Evolutionary conservation across 2,113 vertebrate species (phyloP).

Genomic region (Ciconia maguari): DNA sequence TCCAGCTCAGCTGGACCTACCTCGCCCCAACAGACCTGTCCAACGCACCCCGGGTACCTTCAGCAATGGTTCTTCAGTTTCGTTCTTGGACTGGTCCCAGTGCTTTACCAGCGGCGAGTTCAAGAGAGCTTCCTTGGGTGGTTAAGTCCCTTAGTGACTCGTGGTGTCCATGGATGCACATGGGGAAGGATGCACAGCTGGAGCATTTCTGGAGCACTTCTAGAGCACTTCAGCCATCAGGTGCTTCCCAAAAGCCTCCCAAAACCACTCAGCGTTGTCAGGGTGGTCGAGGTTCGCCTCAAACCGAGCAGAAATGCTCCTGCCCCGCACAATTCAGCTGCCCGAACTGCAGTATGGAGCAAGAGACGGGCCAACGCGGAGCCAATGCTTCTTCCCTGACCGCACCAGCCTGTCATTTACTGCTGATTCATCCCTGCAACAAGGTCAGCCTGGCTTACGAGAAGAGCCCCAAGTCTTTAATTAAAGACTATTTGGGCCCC

Average conservation of each 20-base stretch:
- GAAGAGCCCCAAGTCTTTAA: neutral
- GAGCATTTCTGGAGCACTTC: accelerated
- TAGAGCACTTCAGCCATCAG: accelerated
- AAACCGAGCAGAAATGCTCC: accelerated
- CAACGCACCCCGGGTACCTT: neutral
- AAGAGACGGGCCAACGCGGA: neutral
- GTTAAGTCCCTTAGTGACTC: neutral
- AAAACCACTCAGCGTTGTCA: accelerated
- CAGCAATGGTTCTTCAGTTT: neutral
- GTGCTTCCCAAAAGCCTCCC: neutral
- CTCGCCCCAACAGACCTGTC: neutral
- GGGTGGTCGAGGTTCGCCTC: accelerated
- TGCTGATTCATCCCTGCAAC: constrained; percentile 32
- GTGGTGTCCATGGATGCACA: accelerated
- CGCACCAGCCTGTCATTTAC: neutral
- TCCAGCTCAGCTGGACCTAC: neutral
- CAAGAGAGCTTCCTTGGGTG: neutral
- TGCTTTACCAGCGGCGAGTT: neutral
- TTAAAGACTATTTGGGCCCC: neutral
- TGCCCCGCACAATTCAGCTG: accelerated
- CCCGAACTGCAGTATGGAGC: accelerated
- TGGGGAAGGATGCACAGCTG: neutral
- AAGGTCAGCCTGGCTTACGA: neutral
- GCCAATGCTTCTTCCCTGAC: neutral
- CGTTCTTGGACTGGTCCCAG: neutral